A percentile compares a stretch with the other conserved stretches of the same genome.
Evolutionary conservation across 2,113 vertebrate species (phyloP).

Genomic region (Nothoprocta perdicaria): DNA sequence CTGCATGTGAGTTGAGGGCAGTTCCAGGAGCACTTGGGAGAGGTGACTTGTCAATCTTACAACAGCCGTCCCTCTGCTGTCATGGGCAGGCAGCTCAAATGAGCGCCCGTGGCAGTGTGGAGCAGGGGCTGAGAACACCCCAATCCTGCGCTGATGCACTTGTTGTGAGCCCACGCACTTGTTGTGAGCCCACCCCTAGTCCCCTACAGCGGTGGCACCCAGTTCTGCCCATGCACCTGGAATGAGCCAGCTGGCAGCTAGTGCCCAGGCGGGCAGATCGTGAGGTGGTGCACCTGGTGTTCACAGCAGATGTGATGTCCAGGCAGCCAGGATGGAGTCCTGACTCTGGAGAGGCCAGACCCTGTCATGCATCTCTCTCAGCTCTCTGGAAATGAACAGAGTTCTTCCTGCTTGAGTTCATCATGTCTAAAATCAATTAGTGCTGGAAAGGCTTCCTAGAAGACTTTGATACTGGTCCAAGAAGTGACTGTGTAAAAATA

Average conservation of each 20-base stretch:
- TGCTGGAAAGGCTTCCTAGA: background rate
- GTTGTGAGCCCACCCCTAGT: background rate
- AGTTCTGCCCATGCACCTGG: fast-evolving
- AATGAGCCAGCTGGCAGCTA: background rate
- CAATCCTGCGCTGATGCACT: background rate
- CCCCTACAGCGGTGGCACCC: background rate
- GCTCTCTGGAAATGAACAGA: background rate
- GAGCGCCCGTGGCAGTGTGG: background rate
- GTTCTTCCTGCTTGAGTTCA: background rate
- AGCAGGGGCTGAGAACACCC: background rate
- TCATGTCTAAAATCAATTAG: background rate
- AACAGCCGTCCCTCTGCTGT: background rate
- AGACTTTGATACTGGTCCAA: background rate
- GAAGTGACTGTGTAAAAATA: background rate
- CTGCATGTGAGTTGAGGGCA: background rate
- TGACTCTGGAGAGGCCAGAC: background rate
- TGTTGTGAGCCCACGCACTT: background rate
- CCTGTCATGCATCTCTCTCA: background rate
- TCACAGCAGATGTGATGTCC: background rate
- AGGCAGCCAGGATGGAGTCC: background rate
- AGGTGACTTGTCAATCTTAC: background rate
- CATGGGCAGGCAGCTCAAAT: background rate
- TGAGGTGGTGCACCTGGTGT: fast-evolving
- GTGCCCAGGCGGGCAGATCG: background rate
- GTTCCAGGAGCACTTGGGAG: background rate